These are phyloP conservation scores for Brienomyrus longianalis DNA, from an alignment of 2,113 vertebrate species.

Conservation along the genomic window DNA sequence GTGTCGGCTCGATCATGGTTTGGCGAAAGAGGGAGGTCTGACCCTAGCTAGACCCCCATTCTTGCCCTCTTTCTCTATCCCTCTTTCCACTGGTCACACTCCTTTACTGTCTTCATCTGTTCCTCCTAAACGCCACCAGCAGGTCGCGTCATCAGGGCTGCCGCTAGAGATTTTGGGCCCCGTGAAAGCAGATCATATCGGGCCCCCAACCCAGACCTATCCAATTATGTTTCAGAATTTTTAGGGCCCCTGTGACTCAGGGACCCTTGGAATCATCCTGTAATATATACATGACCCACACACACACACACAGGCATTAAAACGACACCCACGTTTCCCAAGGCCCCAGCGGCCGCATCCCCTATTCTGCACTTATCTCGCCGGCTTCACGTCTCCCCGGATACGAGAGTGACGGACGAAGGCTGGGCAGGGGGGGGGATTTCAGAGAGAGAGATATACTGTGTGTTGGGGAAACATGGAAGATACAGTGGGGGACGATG, in stretches of 20 bases:
- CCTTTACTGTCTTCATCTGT: not conserved
- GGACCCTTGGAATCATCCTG: not conserved
- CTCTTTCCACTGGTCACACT: not conserved
- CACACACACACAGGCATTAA: slow-evolving; percentile 3
- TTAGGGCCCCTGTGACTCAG: not conserved
- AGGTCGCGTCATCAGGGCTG: not conserved
- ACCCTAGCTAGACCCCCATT: not conserved
- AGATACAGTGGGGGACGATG: not conserved
- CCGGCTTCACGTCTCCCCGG: slow-evolving; percentile 6
- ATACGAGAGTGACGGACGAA: not conserved
- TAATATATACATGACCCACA: not conserved
- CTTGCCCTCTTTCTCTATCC: not conserved
- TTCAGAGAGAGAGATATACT: slow-evolving; percentile 13
- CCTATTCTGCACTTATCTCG: slow-evolving; percentile 11
- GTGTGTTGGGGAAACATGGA: not conserved
- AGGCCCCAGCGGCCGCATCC: not conserved
- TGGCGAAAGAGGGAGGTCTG: slow-evolving; percentile 14
- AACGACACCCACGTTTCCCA: slow-evolving; percentile 20
- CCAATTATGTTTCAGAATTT: not conserved
- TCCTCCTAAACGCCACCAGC: not conserved
- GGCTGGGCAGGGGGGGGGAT: not conserved
- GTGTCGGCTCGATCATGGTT: slow-evolving; percentile 29
- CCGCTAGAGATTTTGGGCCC: not conserved
- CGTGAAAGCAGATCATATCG: not conserved
- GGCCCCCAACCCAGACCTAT: not conserved